These are phyloP conservation scores for Nyctibius grandis DNA, from an alignment of 2,797 vertebrate genomes.

Conservation along the genomic window DNA sequence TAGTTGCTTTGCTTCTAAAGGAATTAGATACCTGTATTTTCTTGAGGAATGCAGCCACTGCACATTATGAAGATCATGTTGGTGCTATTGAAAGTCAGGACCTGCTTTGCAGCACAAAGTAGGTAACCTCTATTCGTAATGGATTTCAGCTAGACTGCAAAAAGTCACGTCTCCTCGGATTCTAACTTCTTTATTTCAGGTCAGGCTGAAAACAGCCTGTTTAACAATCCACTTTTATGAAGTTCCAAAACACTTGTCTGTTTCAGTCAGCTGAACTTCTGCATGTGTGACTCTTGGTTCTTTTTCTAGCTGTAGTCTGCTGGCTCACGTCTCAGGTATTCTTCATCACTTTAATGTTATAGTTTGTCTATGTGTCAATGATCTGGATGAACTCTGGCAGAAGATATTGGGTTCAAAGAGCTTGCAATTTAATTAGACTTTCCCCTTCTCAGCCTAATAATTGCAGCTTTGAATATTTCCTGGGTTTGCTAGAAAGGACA, in stretches of 20 bases:
- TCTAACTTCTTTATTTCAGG: not conserved
- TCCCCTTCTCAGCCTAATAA: not conserved
- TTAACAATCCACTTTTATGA: not conserved
- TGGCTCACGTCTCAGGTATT: not conserved
- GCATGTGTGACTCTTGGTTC: not conserved
- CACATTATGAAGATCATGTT: not conserved
- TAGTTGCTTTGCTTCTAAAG: not conserved
- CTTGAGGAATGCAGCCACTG: not conserved
- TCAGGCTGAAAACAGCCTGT: not conserved
- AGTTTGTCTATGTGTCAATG: not conserved
- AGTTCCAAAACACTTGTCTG: not conserved
- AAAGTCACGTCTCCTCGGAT: not conserved
- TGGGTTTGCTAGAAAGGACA: not conserved
- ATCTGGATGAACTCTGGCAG: not conserved
- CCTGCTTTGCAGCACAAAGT: not conserved
- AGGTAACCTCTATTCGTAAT: not conserved
- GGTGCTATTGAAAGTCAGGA: not conserved
- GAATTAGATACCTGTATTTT: not conserved
- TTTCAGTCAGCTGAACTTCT: not conserved
- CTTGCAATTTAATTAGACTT: not conserved
- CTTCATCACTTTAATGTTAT: not conserved
- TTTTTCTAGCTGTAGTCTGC: not conserved
- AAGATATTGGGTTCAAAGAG: not conserved
- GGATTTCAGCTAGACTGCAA: not conserved
- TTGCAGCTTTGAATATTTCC: not conserved